Evolutionary conservation across 2,888 invertebrate genomes (phyloP), one percentile per base, ranked within the genome.

Genomic region (Chalcosyrphus nemorum): DNA sequence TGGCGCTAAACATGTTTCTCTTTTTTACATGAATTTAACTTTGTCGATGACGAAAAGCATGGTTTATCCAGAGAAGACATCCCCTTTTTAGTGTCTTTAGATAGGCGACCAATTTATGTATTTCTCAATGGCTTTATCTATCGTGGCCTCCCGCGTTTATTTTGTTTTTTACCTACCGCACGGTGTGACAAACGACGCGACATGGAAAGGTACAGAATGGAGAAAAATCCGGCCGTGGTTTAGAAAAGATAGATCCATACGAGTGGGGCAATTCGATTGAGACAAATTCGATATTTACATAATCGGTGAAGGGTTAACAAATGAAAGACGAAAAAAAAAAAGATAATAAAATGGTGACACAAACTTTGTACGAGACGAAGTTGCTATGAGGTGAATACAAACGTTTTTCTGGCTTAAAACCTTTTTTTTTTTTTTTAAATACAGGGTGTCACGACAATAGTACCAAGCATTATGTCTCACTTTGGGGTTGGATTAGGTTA

Each of bases 271-370:
- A n/a, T n/a, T 38, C 24, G 47, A 32, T 52, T 68, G 19, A 56
- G 68, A 29, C 41, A 32, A 43, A 52, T 52, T 21, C n/a, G 52
- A 43, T 54, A 54, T 74, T 63, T 35, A 35, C 72, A 72, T 72
- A 63, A 74, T 54, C 45, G 63, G 27, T 4, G 54, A 74, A 21
- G 15, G 72, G 54, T 35, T 54, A 15, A 54, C 41, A 68, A 68
- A 56, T 43, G 54, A 27, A 66, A 50, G 11, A 54, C 41, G 54
- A 68, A 56, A 32, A 43, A 27, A 66, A 50, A 19, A 19, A 5
- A 17, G 15, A 15, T 57, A 24, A 41, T 57, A 5, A 57, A 57
- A 9, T 24, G 2, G 7, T 41, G 57, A 57, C 41, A 57, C 41
- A 41, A 21, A 38, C 24, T 41, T 13, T 24, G 32, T 56, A 3